Base-by-base conservation (phyloP, 1,140 invertebrate genomes). In the Pissodes strobi region DNA sequence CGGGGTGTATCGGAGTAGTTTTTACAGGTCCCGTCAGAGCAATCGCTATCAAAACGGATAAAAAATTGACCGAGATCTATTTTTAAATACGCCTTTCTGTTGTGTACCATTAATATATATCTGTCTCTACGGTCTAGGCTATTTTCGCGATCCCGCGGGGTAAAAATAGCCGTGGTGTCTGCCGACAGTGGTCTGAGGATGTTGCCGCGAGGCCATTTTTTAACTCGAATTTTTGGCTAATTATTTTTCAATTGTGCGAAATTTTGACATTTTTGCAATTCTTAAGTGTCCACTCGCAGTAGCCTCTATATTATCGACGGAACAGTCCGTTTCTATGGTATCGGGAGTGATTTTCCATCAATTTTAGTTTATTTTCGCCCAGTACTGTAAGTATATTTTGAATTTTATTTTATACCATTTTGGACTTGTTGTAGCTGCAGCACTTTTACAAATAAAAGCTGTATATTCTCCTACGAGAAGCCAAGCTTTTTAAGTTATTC, bases 131-230 rank as follows among this genome's bases (percentile, higher is more conserved):
- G 59, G 66, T 69, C 69, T 72, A 64, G 60, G 73, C 74, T 77
- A 77, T 76, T 77, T 77, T 76, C 69, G 70, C 68, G 48, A 69
- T 68, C 68, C 66, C 59, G 71, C 66, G 70, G 70, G 51, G 69
- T 76, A 78, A 72, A 75, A 78, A 78, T 78, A 78, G 69, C 72
- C 57, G 43, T 59, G 48, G 68, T 67, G 69, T 73, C 67, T 71
- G 61, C 58, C 56, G 56, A 61, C 53, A 41, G 48, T 62, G 64
- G 59, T 57, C 25, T 61, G 34, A 66, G 41, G 61, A 73, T 72
- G 71, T 72, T 65, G 56, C 51, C 69, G 70, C 71, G 70, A 75
- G 74, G 75, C 75, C 75, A 76, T 77, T 77, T 76, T 74, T 73
- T 66, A 58, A 60, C 55, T 57, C 48, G 58, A 52, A 62, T 67